Evolutionary conservation across 2,797 vertebrate genomes (phyloP), one percentile per base, ranked within the genome.

Genomic region (Streptopelia turtur): DNA sequence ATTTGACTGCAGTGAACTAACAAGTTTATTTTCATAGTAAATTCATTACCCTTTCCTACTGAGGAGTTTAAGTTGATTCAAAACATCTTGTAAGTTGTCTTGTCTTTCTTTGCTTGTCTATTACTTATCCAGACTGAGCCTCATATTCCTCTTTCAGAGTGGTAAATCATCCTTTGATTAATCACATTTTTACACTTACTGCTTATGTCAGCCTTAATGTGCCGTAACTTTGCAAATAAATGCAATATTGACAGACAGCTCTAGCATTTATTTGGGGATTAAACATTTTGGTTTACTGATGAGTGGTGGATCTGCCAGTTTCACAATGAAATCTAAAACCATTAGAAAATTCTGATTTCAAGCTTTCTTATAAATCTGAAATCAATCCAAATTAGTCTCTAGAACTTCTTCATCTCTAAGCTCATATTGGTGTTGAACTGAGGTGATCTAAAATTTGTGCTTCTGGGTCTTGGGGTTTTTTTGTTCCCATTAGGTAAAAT

Each of bases 181-280:
- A 94, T 94, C 78, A 60, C 71, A 78, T 92, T 93, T 94, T 87
- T 85, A 74, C 74, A 83, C 65, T 89, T 57, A 43, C 53, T 79
- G 57, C 76, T 85, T 85, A 61, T 87, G 79, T 89, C 92, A 95
- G 35, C 61, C 63, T 83, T 87, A 93, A 94, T 10, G 35, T 65
- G 79, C 47, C 37, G 1, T 52, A 92, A 83, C 81, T 84, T 89
- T 41, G 43, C 52, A 80, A 95, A 91, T 49, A 87, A 89, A 78
- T 59, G 45, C 71, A 80, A 71, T 69, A 75, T 55, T 87, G 83
- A 93, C 69, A 90, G 91, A 80, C 45, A 76, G 24, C 33, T 60
- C 68, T 31, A 75, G 68, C 43, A 65, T 39, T 85, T 85, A 70
- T 33, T 87, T 81, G n/a, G 61, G 37, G 61, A 94, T 92, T 90